These are phyloP conservation scores for Hyla sarda DNA, from an alignment of 2,113 vertebrate genomes.

Conservation along the genomic window DNA sequence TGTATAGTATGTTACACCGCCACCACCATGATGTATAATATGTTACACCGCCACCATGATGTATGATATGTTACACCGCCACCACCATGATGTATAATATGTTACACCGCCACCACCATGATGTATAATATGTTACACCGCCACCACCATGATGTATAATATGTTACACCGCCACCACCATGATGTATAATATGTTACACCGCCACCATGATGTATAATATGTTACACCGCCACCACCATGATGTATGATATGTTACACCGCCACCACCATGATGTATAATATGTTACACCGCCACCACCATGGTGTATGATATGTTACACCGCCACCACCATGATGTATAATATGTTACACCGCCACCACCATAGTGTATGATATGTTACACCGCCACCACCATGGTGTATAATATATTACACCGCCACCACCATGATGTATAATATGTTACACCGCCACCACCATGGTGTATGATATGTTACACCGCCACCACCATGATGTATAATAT, in stretches of 20 bases:
- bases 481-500: neutral
- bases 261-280: neutral
- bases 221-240: no score
- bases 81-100: neutral
- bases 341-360: neutral
- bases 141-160: neutral
- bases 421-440: neutral
- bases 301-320: neutral
- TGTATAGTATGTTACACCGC: neutral
- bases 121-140: neutral
- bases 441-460: neutral
- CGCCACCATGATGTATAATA: no score
- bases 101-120: neutral
- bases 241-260: neutral
- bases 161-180: neutral
- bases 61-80: neutral
- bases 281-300: neutral
- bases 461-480: neutral
- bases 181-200: neutral
- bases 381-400: neutral
- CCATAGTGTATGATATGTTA: neutral
- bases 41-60: neutral
- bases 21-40: neutral
- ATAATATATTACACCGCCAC: no score
- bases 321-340: neutral